A percentile compares a stretch with the other conserved stretches of the same genome.
Evolutionary conservation across 2,113 vertebrate species (phyloP).

Genomic region (Cheilinus undulatus): DNA sequence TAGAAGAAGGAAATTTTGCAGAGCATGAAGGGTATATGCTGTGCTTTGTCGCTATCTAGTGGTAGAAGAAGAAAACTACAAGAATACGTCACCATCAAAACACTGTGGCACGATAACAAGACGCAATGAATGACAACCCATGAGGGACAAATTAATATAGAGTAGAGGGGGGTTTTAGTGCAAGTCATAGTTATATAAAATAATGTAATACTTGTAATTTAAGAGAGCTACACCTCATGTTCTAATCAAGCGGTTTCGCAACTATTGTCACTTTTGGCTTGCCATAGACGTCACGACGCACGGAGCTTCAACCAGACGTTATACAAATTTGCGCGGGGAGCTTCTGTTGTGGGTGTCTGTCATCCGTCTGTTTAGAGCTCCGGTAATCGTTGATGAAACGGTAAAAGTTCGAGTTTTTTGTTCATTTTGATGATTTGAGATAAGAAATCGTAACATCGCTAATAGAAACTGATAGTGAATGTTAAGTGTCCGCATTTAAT

Average conservation of each 20-base stretch:
- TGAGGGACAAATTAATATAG: too few relatives aligned
- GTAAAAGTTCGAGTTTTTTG: not conserved
- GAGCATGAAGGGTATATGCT: not conserved
- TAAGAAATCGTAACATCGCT: fast-evolving
- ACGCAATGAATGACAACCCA: too few relatives aligned
- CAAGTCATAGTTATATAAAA: too few relatives aligned
- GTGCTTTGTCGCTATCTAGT: slow-evolving; percentile 56
- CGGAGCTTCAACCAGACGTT: not conserved
- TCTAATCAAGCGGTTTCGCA: too few relatives aligned
- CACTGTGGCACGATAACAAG: too few relatives aligned
- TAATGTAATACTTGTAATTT: too few relatives aligned
- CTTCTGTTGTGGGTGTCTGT: slow-evolving; percentile 18
- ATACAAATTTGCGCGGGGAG: slow-evolving; percentile 78
- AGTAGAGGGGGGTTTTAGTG: too few relatives aligned
- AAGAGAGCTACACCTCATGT: too few relatives aligned
- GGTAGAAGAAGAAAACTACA: slow-evolving; percentile 2
- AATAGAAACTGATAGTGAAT: fast-evolving
- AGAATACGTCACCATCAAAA: fast-evolving
- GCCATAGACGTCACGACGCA: slow-evolving; percentile 53
- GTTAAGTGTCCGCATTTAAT: not conserved
- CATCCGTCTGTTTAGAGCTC: not conserved
- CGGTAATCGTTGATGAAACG: not conserved
- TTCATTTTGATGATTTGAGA: fast-evolving
- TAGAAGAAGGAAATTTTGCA: not conserved
- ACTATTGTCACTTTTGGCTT: not conserved